Conservation (phyloP, 2,797 vertebrate genomes). For the Poliocrania exsul region DNA sequence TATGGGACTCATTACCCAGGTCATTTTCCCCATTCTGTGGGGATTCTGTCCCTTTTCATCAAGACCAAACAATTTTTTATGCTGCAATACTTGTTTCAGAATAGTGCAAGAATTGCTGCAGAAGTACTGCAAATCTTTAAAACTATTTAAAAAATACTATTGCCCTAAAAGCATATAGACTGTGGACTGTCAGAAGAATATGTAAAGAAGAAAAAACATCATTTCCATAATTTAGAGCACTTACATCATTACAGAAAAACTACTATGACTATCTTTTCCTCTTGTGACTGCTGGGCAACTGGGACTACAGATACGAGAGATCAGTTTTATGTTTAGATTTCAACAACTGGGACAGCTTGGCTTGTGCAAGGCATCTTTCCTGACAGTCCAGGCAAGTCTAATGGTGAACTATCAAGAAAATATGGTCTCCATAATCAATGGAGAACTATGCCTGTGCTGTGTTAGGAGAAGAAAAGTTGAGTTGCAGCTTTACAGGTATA, state of each 20-base stretch:
- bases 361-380: not conserved
- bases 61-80: not conserved
- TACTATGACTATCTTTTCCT: not conserved
- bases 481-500: not conserved
- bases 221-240: not conserved
- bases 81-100: not conserved
- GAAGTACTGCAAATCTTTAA: not conserved
- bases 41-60: not conserved
- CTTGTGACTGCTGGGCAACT: not conserved
- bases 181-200: not conserved
- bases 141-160: not conserved
- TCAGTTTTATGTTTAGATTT: not conserved
- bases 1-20: constrained; percentile 16
- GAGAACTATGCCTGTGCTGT: not conserved
- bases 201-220: not conserved
- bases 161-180: not conserved
- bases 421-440: not conserved
- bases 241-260: not conserved
- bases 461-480: not conserved
- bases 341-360: not conserved
- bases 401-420: not conserved
- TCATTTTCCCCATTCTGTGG: not conserved
- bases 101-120: not conserved
- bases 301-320: not conserved
- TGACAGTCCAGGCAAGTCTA: not conserved